Evolutionary conservation across 2,797 vertebrate genomes (phyloP).

Genomic region (Urophycis tenuis): DNA sequence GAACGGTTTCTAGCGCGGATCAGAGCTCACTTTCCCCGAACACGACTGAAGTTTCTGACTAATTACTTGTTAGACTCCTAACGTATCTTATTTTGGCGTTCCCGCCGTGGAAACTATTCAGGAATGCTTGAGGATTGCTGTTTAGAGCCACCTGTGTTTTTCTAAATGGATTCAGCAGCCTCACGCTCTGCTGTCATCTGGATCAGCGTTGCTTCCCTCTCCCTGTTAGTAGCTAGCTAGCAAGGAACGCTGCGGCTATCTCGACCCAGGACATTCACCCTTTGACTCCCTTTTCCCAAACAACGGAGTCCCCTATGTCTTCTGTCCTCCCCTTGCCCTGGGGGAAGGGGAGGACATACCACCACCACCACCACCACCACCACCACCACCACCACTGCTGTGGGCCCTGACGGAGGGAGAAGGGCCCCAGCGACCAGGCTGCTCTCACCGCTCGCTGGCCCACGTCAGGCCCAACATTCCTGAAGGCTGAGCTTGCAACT

Average conservation of each 20-base stretch:
- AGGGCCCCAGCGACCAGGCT: constrained; percentile 65
- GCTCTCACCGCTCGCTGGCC: constrained; percentile 61
- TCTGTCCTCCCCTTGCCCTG: constrained; percentile 48
- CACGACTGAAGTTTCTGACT: not conserved
- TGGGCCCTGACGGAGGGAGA: constrained; percentile 65
- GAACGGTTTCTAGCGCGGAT: not conserved
- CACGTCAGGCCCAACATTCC: constrained; percentile 71
- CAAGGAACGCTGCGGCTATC: constrained; percentile 18
- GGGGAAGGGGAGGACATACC: constrained; percentile 8
- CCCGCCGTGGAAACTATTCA: constrained; percentile 34
- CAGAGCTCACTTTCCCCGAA: not conserved
- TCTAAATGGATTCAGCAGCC: constrained; percentile 52
- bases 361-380: constrained; percentile 55
- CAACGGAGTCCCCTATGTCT: constrained; percentile 32
- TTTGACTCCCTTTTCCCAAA: not conserved
- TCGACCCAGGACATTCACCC: not conserved
- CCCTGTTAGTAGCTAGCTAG: constrained; percentile 35
- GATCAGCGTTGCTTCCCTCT: constrained; percentile 41
- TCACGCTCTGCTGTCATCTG: constrained; percentile 43
- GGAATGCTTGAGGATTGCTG: constrained; percentile 22
- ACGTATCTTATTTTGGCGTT: constrained; percentile 24
- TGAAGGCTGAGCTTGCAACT: constrained; percentile 68
- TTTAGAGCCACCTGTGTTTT: constrained; percentile 24
- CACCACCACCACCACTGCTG: constrained; percentile 56
- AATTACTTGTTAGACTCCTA: constrained; percentile 22